phyloP scores from a whole-genome alignment of 2,888 invertebrate species.

The Drosophila phalerata region DNA sequence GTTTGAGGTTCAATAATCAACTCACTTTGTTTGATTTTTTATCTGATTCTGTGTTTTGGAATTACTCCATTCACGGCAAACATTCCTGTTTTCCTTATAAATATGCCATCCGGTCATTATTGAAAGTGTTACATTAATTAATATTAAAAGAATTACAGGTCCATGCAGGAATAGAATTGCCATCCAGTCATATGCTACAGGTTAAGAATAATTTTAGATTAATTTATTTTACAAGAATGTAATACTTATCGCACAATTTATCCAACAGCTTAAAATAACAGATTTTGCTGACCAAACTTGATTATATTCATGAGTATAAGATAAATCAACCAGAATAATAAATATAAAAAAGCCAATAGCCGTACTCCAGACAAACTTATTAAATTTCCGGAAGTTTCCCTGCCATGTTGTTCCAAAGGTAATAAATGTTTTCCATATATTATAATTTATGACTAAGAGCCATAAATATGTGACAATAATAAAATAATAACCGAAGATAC shows the following conservation, averaged over 20 bases:
- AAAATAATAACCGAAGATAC: neutral
- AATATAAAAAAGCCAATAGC: neutral
- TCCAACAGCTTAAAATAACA: neutral
- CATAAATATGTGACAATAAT: slow-evolving; percentile 10
- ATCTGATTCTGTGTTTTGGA: neutral
- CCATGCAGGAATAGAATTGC: slow-evolving; percentile 11
- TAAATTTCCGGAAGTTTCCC: slow-evolving; percentile 1
- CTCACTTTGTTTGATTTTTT: slow-evolving; percentile 13
- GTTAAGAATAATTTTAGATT: neutral
- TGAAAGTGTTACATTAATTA: slow-evolving; percentile 6
- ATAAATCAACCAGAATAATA: neutral
- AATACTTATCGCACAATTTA: slow-evolving; percentile 4
- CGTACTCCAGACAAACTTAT: slow-evolving; percentile 3
- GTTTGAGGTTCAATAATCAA: neutral
- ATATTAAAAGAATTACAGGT: slow-evolving; percentile 4
- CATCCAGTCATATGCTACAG: slow-evolving; percentile 5
- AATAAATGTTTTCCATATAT: slow-evolving; percentile 15
- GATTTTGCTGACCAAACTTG: neutral
- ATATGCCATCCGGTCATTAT: slow-evolving; percentile 11
- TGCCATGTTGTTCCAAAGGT: slow-evolving; percentile 2
- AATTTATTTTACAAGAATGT: neutral
- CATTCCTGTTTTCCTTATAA: neutral
- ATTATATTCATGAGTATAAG: neutral
- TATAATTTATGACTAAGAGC: slow-evolving; percentile 19
- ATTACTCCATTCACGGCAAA: neutral